Conservation (phyloP, 1,140 invertebrate genomes). For the Microplitis demolitor region DNA sequence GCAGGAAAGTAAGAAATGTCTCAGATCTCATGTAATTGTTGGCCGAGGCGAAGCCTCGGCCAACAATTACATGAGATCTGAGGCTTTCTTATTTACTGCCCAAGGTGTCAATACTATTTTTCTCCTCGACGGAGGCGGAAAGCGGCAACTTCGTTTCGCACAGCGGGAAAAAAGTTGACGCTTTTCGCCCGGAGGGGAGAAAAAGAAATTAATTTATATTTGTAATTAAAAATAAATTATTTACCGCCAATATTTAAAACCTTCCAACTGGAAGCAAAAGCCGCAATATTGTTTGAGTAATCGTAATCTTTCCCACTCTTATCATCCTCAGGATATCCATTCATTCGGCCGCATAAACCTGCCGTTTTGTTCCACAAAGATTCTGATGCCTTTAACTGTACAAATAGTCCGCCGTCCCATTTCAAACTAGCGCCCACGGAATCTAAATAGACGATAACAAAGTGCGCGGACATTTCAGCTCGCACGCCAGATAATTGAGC, state of each 20-base stretch:
- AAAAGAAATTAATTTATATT: not conserved
- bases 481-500: constrained; percentile 70
- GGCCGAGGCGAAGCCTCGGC: too few species aligned
- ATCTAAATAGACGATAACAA: constrained; percentile 71
- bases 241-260: constrained; percentile 69
- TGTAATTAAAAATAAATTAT: constrained; percentile 22
- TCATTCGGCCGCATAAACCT: constrained; percentile 80
- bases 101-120: too few species aligned
- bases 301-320: constrained; percentile 67
- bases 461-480: constrained; percentile 71
- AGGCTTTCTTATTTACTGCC: too few species aligned
- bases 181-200: too few species aligned
- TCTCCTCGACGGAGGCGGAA: too few species aligned
- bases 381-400: constrained; percentile 69
- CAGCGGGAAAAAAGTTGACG: too few species aligned
- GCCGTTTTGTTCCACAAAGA: constrained; percentile 77
- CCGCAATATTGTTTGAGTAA: constrained; percentile 55
- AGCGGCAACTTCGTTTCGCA: too few species aligned
- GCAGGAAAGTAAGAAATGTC: too few species aligned
- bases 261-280: constrained; percentile 72
- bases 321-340: constrained; percentile 75
- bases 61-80: too few species aligned
- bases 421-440: constrained; percentile 72
- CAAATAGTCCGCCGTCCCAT: constrained; percentile 68
- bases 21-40: too few species aligned